Percentiles rank a stretch among this genome's conserved stretches.
Evolutionary conservation across 30 jellyfish, hydroid and myxozoan genomes (phyloP).

Genomic region (Aurelia sp.): DNA sequence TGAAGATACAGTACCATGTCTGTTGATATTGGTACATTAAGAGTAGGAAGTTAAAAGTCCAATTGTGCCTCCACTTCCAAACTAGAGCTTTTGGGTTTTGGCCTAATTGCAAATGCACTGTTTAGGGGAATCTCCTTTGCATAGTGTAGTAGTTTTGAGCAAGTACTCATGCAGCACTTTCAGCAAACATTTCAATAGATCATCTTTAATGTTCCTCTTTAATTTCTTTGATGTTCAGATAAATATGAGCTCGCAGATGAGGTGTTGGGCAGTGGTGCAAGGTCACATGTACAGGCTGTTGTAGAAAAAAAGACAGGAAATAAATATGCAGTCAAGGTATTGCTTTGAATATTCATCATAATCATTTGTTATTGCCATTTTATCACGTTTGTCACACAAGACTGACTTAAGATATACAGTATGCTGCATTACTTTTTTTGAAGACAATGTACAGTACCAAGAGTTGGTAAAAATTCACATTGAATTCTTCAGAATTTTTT

Average conservation of each 20-base stretch:
- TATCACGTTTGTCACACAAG: not conserved
- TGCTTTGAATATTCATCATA: not conserved
- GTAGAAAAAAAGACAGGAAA: slow-evolving; percentile 49
- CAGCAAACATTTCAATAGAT: not conserved
- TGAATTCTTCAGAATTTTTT: too few species aligned
- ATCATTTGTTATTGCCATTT: not conserved
- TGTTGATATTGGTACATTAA: too few species aligned
- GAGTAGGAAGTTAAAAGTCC: not conserved
- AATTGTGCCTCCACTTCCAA: not conserved
- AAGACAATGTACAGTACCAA: too few species aligned
- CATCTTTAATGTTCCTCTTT: too few species aligned
- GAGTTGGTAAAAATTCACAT: too few species aligned
- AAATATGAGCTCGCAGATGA: slow-evolving; percentile 72
- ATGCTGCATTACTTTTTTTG: too few species aligned
- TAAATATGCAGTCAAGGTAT: slow-evolving; percentile 94
- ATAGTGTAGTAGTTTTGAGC: not conserved
- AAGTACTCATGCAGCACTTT: too few species aligned
- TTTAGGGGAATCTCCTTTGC: not conserved
- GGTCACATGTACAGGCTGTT: slow-evolving; percentile 81
- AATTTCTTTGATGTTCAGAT: slow-evolving; percentile 36
- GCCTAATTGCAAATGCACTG: not conserved
- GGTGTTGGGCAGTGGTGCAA: slow-evolving; percentile 93
- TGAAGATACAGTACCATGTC: not conserved
- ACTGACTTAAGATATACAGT: too few species aligned
- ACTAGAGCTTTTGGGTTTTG: not conserved